These are phyloP conservation scores for Buathra laborator DNA, from an alignment of 2,888 invertebrate species.

Conservation along the genomic window DNA sequence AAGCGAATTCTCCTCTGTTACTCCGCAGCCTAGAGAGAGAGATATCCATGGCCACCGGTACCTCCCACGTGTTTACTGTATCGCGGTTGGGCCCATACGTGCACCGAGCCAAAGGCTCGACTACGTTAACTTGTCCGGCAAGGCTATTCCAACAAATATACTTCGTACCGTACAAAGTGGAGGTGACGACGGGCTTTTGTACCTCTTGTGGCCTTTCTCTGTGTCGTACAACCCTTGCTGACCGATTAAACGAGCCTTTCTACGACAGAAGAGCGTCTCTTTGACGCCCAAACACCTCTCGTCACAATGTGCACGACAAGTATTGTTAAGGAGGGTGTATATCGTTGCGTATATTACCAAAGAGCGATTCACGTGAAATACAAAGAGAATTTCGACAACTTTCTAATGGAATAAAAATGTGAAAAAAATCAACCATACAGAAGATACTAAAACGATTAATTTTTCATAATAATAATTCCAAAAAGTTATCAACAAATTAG, in stretches of 20 bases:
- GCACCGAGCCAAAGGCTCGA: conserved; percentile 32
- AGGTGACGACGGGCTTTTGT: conserved; percentile 70
- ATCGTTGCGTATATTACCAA: no score
- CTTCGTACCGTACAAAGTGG: conserved; percentile 74
- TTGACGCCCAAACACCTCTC: no score
- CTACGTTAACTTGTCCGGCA: not conserved
- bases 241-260: not conserved
- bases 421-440: no score
- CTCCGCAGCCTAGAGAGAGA: not conserved
- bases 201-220: conserved; percentile 28
- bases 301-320: no score
- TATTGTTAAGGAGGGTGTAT: no score
- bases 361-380: no score
- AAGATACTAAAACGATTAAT: no score
- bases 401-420: no score
- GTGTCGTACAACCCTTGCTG: conserved; percentile 8
- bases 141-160: not conserved
- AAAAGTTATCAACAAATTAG: no score
- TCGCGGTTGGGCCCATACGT: conserved; percentile 22
- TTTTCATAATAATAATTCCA: no score
- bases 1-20: conserved; percentile 14
- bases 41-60: conserved; percentile 44
- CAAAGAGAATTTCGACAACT: no score
- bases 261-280: no score
- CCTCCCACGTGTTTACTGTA: conserved; percentile 58